Conservation (phyloP, 2,113 vertebrate genomes). For the Chaetodon auriga region DNA sequence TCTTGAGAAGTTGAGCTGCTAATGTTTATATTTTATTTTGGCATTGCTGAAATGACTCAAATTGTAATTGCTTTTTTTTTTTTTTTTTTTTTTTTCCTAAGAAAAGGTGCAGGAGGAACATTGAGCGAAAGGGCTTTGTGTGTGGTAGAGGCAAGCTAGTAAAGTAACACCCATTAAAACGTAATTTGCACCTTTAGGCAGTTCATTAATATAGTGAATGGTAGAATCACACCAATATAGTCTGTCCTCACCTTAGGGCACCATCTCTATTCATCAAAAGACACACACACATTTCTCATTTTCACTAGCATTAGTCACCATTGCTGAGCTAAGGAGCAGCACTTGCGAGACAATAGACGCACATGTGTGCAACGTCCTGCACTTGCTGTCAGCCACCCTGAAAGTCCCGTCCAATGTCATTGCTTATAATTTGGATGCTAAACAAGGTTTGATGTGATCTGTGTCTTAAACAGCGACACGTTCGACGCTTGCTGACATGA, state of each 20-base stretch:
- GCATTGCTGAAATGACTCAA: conserved; percentile 81
- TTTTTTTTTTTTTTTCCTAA: conserved; percentile 43
- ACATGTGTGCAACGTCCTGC: conserved; percentile 56
- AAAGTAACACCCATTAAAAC: conserved; percentile 99
- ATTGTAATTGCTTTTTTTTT: conserved; percentile 85
- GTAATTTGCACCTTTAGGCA: conserved; percentile 98
- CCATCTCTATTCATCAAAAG: conserved; percentile 84
- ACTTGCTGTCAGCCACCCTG: conserved; percentile 51
- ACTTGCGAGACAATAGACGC: conserved; percentile 71
- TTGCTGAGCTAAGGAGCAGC: conserved; percentile 67
- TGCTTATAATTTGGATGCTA: conserved; percentile 52
- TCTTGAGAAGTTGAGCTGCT: conserved; percentile 85
- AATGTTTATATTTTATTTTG: conserved; percentile 88
- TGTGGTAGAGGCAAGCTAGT: conserved; percentile 84
- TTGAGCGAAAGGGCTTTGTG: conserved; percentile 75
- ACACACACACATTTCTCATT: conserved; percentile 83
- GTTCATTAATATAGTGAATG: conserved; percentile 96
- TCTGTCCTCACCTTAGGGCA: conserved; percentile 89
- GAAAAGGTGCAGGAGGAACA: conserved; percentile 82
- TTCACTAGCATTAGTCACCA: conserved; percentile 81
- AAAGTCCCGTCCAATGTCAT: conserved; percentile 39
- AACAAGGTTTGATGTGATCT: conserved; percentile 51
- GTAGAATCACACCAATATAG: conserved; percentile 88
- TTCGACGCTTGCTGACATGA: conserved; percentile 19
- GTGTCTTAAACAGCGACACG: conserved; percentile 28